Evolutionary conservation across 1,140 invertebrate genomes (phyloP), one percentile per base, ranked within the genome.

Genomic region (Drosophila bipectinata): DNA sequence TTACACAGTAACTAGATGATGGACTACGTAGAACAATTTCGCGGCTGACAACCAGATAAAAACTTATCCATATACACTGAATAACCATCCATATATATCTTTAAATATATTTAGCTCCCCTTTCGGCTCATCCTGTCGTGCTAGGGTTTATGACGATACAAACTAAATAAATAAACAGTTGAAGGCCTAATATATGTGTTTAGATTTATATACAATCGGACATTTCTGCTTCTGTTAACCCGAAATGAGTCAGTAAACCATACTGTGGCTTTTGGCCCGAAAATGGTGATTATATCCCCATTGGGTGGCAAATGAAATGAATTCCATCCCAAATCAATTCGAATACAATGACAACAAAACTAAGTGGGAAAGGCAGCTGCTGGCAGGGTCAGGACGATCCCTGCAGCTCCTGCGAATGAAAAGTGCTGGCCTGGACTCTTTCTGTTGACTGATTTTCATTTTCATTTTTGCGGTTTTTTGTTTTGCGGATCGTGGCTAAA

Each of bases 1-100:
- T 87, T 84, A 84, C 81, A 84, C 81, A 76, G 61, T 76, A 76
- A 76, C 72, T 76, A 75, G 57, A 71, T 84, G 82, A 87, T 87
- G 82, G 77, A 84, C 81, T 84, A 87, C 82, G 63, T 66, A 87
- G 68, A 84, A 74, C 62, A 72, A 73, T 73, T 74, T 55, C 18
- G 72, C 75, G 73, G 67, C 73, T 74, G 77, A 81, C 82, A 87
- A 73, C 82, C 81, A 84, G 77, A 77, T 81, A 87, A 77, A 66
- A 81, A 87, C 82, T 74, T 81, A 66, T 61, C 60, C 68, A 74
- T 87, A 76, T 76, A 87, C 78, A 85, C 73, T 54, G 73, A 87
- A 73, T 59, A 75, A 69, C 56, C 69, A 64, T 72, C 66, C 74
- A 60, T 71, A 66, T 62, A 62, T 84, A 53, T 21, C 18, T 47